A percentile compares a stretch with the other conserved stretches of the same genome.
phyloP scores from a whole-genome alignment of 2,113 vertebrate species.

The Anolis carolinensis region DNA sequence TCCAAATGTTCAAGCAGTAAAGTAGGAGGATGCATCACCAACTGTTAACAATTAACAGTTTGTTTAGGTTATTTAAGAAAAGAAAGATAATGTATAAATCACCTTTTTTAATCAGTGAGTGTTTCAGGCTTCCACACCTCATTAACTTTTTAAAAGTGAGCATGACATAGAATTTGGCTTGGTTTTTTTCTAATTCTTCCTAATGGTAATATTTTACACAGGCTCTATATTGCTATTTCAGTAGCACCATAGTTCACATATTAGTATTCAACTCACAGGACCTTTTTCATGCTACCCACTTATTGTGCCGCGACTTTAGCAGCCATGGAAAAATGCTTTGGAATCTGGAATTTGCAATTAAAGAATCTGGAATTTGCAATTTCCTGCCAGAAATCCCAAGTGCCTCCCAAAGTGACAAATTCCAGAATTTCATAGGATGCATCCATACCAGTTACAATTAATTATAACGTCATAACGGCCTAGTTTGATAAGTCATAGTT shows the following conservation, averaged over 20 bases:
- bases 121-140: constrained; percentile 43
- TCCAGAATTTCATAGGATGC: no score
- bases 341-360: no score
- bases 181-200: background rate
- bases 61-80: constrained; percentile 37
- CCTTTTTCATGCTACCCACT: background rate
- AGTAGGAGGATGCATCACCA: constrained; percentile 46
- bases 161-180: constrained; percentile 34
- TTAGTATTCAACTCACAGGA: background rate
- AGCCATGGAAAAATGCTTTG: no score
- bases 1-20: constrained; percentile 48
- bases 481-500: background rate
- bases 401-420: no score
- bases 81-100: constrained; percentile 44
- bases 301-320: no score
- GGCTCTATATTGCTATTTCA: background rate
- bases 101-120: constrained; percentile 49
- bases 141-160: constrained; percentile 53
- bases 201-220: background rate
- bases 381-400: no score
- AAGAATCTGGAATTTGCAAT: no score
- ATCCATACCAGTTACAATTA: no score
- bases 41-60: constrained; percentile 49
- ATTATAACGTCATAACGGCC: no score
- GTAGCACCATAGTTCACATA: fast-evolving